A percentile compares a stretch with the other conserved stretches of the same genome.
Conservation (phyloP, 2,888 invertebrate genomes). For the Amblyjoppa fuscipennis region DNA sequence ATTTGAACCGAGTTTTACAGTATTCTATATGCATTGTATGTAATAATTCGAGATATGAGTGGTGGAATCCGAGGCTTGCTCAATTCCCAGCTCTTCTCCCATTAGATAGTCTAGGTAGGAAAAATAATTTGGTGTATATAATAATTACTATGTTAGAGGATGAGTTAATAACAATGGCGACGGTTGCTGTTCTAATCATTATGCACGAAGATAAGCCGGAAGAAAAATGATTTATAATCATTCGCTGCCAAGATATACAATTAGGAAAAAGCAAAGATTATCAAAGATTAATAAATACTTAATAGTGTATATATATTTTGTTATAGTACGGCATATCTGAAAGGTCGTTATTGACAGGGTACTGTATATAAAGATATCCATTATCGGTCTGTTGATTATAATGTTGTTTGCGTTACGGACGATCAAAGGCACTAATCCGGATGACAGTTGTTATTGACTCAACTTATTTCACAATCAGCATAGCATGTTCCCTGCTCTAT, state of each 20-base stretch:
- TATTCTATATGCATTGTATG: background rate
- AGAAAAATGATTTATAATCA: background rate
- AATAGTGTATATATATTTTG: background rate
- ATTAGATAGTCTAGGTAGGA: conserved; percentile 72
- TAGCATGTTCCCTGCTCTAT: background rate
- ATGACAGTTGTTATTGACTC: background rate
- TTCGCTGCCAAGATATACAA: background rate
- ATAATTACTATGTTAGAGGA: background rate
- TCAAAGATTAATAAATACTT: background rate
- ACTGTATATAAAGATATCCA: conserved; percentile 12
- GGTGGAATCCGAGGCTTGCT: background rate
- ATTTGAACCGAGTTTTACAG: conserved; percentile 55
- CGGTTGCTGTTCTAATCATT: background rate
- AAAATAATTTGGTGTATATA: conserved; percentile 75
- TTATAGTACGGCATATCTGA: background rate
- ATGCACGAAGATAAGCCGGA: background rate
- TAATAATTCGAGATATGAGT: background rate
- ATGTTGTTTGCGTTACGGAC: background rate
- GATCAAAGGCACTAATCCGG: background rate
- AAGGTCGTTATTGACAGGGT: conserved; percentile 36
- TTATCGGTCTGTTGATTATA: background rate
- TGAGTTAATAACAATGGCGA: background rate
- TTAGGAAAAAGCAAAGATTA: too few species aligned
- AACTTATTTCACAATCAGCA: background rate
- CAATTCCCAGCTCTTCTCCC: conserved; percentile 55